Evolutionary conservation across 2,797 vertebrate genomes (phyloP), one percentile per base, ranked within the genome.

Genomic region (Sebastes flavidus): DNA sequence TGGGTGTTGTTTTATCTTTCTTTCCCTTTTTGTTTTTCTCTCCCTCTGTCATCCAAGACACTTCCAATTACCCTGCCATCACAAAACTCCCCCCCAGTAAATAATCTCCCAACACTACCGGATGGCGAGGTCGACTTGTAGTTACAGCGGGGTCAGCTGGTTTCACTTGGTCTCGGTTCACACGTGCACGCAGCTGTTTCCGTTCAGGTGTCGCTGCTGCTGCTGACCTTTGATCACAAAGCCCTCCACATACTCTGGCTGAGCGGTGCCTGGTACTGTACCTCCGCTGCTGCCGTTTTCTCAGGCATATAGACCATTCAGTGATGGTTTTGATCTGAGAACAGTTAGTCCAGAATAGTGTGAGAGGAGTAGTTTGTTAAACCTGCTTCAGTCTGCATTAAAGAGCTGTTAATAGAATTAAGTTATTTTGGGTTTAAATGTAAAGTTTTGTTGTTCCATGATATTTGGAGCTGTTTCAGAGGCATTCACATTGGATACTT

Each of bases 181-280:
- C 72, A 88, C 56, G 2, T 78, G 67, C 38, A 52, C 49, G 52
- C 80, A 83, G 83, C 89, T 84, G 88, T 84, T 88, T 80, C 75
- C 65, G 56, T 65, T 91, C 87, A 83, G 72, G n/a, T 83, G 76
- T 65, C 27, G 20, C 22, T 22, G 18, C 54, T 52, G 18, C 27
- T 42, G 32, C 36, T 75, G 81, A 92, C 86, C 87, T 89, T 80
- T 81, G 72, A 84, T 67, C 82, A 75, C 27, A 32, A 68, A 62
- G 29, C 54, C 13, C 25, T 74, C 61, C 54, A 30, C 63, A 72
- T 81, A 82, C 77, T 76, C 18, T n/a, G 32, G 56, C 55, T 66
- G 65, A 75, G 56, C 3, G 3, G 87, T 80, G 85, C 79, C 85
- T 91, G 85, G 78, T 84, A 69, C 66, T 34, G 46, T 32, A 86